These are phyloP conservation scores for Eueides isabella DNA, from an alignment of 1,140 invertebrate species.

Conservation along the genomic window DNA sequence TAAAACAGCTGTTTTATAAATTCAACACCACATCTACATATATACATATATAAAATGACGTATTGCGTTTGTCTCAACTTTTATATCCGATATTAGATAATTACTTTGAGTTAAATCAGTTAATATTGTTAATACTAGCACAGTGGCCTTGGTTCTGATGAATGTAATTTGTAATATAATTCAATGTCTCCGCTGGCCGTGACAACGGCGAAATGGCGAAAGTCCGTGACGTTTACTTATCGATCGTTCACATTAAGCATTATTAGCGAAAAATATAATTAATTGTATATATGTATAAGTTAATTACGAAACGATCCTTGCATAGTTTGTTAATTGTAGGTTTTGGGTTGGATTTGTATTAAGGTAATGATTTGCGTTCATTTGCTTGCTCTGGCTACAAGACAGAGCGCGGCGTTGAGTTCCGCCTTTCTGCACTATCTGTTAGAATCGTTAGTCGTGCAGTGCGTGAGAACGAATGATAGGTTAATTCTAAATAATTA, in stretches of 20 bases:
- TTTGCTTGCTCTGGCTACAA: too few relatives aligned
- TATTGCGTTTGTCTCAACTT: constrained; percentile 44
- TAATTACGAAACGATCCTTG: too few relatives aligned
- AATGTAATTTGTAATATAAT: constrained; percentile 52
- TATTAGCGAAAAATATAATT: constrained; percentile 34
- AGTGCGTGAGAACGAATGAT: too few relatives aligned
- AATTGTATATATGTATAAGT: neutral
- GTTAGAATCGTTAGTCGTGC: too few relatives aligned
- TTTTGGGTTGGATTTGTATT: too few relatives aligned
- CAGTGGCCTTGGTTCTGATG: constrained; percentile 49
- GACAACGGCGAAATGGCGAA: constrained; percentile 70
- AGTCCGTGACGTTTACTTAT: constrained; percentile 62
- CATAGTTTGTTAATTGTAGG: too few relatives aligned
- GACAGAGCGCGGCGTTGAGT: too few relatives aligned
- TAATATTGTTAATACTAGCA: neutral
- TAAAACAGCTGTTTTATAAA: constrained; percentile 58
- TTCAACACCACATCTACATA: neutral
- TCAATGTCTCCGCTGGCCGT: constrained; percentile 61
- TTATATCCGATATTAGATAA: constrained; percentile 29
- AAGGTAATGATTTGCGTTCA: too few relatives aligned
- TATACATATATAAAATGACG: constrained; percentile 29
- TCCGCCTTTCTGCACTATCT: too few relatives aligned
- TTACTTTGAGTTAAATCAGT: too few relatives aligned
- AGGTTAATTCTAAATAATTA: too few relatives aligned
- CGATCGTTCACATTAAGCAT: constrained; percentile 35